A percentile compares a stretch with the other conserved stretches of the same genome.
Conservation (phyloP, 1,140 invertebrate genomes). For the Brachionus paranguensis region DNA sequence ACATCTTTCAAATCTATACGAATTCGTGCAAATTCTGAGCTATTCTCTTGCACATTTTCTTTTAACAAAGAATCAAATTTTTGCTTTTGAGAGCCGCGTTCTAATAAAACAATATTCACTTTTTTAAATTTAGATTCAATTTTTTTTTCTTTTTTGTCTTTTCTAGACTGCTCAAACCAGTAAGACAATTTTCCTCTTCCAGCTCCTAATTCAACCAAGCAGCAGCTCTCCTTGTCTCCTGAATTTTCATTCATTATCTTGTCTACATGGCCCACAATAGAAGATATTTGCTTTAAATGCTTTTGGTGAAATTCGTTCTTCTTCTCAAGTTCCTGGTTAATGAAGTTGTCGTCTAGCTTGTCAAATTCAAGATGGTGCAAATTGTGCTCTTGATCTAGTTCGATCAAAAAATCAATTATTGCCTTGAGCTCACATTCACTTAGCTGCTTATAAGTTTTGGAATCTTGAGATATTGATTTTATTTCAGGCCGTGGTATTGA, state of each 20-base stretch:
- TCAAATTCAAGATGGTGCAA: neutral
- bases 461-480: slow-evolving; percentile 6
- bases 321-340: neutral
- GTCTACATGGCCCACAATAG: slow-evolving; percentile 8
- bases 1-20: slow-evolving; percentile 30
- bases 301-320: slow-evolving; percentile 20
- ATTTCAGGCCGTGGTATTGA: neutral
- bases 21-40: neutral
- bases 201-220: slow-evolving; percentile 31
- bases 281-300: slow-evolving; percentile 36
- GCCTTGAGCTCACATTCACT: neutral
- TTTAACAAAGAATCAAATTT: slow-evolving; percentile 12
- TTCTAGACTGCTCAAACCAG: slow-evolving; percentile 17
- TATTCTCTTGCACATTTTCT: neutral
- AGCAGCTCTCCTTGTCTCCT: neutral
- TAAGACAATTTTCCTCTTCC: slow-evolving; percentile 29
- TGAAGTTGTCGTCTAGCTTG: neutral
- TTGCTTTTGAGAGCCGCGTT: slow-evolving; percentile 17
- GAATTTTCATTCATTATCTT: neutral
- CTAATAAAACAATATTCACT: neutral
- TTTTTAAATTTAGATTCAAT: neutral
- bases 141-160: neutral
- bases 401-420: neutral
- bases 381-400: neutral
- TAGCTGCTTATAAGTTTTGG: slow-evolving; percentile 10